Evolutionary conservation across 2,113 vertebrate genomes (phyloP).

Genomic region (Pyxicephalus adspersus): DNA sequence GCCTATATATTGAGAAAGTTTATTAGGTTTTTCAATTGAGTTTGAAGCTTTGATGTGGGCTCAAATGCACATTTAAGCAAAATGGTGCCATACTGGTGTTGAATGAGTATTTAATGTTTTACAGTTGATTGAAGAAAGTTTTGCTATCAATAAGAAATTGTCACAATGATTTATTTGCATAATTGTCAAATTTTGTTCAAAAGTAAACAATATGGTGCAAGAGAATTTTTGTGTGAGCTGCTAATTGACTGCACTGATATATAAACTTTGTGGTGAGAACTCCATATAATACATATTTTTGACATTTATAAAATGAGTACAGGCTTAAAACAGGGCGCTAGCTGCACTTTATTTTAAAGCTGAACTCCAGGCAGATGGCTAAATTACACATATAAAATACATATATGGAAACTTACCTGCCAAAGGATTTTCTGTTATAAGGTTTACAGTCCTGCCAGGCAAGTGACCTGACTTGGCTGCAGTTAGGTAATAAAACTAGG

Average conservation of each 20-base stretch:
- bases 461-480: no score
- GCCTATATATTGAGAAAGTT: slow-evolving; percentile 1
- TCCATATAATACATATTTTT: no score
- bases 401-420: no score
- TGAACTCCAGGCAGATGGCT: no score
- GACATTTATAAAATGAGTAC: no score
- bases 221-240: slow-evolving; percentile 10
- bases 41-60: slow-evolving; percentile 15
- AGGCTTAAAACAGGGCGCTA: no score
- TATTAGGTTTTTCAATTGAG: background rate
- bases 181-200: background rate
- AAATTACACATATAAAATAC: no score
- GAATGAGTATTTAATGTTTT: slow-evolving; percentile 16
- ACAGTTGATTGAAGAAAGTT: background rate
- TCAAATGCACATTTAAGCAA: slow-evolving; percentile 10
- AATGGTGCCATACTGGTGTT: slow-evolving; percentile 41
- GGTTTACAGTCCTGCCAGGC: no score
- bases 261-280: background rate
- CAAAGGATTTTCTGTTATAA: no score
- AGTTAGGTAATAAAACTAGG: no score
- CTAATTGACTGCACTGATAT: slow-evolving; percentile 40
- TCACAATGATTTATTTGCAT: no score
- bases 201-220: slow-evolving; percentile 13
- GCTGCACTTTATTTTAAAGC: no score
- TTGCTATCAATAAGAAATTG: background rate